A percentile compares a stretch with the other conserved stretches of the same genome.
Conservation (phyloP, 2,797 vertebrate genomes). For the Rhabdophis nuchalis region DNA sequence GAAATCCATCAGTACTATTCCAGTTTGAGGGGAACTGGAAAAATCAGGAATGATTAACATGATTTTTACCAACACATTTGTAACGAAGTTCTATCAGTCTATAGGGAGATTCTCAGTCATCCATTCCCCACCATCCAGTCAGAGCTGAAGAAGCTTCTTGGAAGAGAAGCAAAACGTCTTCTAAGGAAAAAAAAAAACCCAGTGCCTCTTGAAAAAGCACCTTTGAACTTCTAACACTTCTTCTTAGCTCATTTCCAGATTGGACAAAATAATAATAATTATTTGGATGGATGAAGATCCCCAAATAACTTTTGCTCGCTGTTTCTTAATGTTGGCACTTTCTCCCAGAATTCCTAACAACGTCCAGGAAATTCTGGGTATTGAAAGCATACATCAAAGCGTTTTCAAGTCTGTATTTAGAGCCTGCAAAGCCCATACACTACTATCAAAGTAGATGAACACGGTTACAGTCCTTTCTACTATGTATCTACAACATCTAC, state of each 20-base stretch:
- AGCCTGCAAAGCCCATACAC: background rate
- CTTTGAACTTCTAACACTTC: background rate
- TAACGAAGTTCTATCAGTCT: background rate
- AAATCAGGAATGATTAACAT: no score
- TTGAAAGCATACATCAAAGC: background rate
- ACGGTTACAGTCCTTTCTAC: background rate
- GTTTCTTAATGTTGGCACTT: background rate
- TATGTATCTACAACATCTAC: background rate
- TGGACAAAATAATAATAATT: background rate
- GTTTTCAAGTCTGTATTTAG: background rate
- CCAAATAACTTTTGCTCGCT: background rate
- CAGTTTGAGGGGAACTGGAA: no score
- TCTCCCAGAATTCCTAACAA: background rate
- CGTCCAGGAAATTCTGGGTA: background rate
- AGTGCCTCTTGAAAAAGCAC: no score
- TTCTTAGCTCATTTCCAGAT: background rate
- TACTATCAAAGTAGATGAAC: background rate
- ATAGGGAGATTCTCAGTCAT: no score
- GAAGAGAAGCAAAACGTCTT: no score
- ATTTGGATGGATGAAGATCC: background rate
- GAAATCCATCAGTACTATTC: no score
- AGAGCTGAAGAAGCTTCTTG: no score
- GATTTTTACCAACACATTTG: background rate
- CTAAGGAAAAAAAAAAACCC: no score
- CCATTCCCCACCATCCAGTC: no score